A percentile compares a stretch with the other conserved stretches of the same genome.
Evolutionary conservation across 1,140 invertebrate species (phyloP).

Genomic region (Bombus balteatus): DNA sequence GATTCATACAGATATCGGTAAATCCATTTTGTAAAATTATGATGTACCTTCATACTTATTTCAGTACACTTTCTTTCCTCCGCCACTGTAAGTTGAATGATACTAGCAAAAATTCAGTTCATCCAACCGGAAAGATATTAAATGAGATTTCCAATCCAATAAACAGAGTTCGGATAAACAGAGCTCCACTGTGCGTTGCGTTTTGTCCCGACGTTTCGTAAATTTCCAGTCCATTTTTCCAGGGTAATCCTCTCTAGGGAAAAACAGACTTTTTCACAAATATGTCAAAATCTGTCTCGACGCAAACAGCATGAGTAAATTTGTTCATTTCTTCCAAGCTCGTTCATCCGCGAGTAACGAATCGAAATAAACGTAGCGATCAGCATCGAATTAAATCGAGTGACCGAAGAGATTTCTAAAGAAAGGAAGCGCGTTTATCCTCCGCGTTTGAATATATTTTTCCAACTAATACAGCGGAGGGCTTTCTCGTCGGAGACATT

Average conservation of each 20-base stretch:
- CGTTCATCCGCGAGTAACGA: neutral
- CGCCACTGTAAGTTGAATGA: too few relatives aligned
- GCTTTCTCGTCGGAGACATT: constrained; percentile 45
- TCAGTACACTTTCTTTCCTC: too few relatives aligned
- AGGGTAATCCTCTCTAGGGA: neutral
- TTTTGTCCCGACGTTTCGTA: too few relatives aligned
- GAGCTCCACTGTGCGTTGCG: too few relatives aligned
- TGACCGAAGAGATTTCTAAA: neutral
- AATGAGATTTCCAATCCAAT: neutral
- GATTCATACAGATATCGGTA: too few relatives aligned
- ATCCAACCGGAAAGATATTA: too few relatives aligned
- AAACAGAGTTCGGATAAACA: too few relatives aligned
- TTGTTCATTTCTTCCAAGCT: neutral
- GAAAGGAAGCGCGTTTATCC: neutral
- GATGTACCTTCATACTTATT: too few relatives aligned
- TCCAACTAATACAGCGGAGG: neutral
- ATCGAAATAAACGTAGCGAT: neutral
- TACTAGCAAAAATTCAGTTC: too few relatives aligned
- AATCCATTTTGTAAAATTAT: too few relatives aligned
- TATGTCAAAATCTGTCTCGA: neutral
- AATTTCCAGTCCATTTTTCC: too few relatives aligned
- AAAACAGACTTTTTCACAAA: neutral
- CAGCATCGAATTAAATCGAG: neutral
- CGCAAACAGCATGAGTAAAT: neutral
- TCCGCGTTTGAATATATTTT: constrained; percentile 6